Base-by-base conservation (phyloP, 2,888 invertebrate genomes). In the Synergus umbraculus region DNA sequence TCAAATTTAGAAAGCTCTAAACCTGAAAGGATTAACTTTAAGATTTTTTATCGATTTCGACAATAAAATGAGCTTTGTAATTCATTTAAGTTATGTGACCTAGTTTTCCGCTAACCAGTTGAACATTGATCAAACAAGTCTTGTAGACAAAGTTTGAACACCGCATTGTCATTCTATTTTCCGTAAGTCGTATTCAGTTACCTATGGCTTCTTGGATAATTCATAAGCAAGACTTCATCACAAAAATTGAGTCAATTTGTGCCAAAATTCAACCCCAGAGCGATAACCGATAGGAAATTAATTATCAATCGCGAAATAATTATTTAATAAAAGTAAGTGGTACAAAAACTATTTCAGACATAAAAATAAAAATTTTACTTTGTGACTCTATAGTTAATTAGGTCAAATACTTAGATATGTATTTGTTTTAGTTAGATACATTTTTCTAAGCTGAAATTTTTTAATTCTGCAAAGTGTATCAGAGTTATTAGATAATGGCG, bases 101-200 rank as follows among this genome's bases (percentile, higher is more conserved):
- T 58, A 79, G 78, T 79, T 81, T 81, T 58, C 44, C 29, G 37
- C 46, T 64, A 46, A 77, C 60, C 37, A 65, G 44, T 65, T 64
- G 18, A 65, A 13, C 29, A 73, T 73, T 54, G 73, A 64, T 22
- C 64, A 77, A 64, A 77, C 76, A 76, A 65, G 49, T 64, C 37
- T 65, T 77, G 77, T 41, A 18, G 77, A 49, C 65, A 65, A 64
- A 46, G 63, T 65, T 77, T 65, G 64, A 65, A 64, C 44, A 63
- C 37, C 43, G 77, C 65, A 64, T 77, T 65, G 46, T 73, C 73
- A 73, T 37, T 73, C 49, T 37, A 29, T 73, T 73, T 73, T 15
- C 54, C n/a, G 2, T 73, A 54, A 73, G 46, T n/a, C 15, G 41
- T 73, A 73, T 73, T 73, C 54, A 73, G 73, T 73, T 54, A 54